Conservation (phyloP, 1,140 invertebrate species). For the Bathynomus jamesi region DNA sequence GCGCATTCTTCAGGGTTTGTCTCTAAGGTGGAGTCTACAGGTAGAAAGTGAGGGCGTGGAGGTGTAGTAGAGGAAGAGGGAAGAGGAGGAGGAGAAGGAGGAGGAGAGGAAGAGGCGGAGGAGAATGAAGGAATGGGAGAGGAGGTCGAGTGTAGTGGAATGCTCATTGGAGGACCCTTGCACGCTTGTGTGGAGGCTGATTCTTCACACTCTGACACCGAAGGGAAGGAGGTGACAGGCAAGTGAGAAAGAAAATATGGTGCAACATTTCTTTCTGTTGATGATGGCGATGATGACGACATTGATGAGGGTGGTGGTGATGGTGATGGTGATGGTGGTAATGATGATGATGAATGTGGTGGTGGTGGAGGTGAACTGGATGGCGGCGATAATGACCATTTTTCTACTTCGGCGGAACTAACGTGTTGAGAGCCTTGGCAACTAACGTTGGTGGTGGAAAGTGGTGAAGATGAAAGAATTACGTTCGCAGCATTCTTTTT, state of each 20-base stretch:
- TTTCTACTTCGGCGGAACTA: background rate
- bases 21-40: conserved; percentile 12
- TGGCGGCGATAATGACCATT: background rate
- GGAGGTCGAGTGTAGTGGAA: background rate
- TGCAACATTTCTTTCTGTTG: background rate
- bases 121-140: background rate
- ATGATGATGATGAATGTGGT: background rate
- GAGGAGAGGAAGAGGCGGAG: background rate
- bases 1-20: conserved; percentile 21
- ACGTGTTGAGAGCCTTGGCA: background rate
- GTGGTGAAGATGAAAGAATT: background rate
- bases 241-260: background rate
- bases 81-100: background rate
- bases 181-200: conserved; percentile 3
- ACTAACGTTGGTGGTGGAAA: background rate
- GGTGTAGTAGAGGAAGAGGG: conserved; percentile 10
- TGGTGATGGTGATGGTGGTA: background rate
- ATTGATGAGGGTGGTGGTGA: background rate
- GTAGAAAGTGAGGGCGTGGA: conserved; percentile 18
- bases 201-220: conserved; percentile 1
- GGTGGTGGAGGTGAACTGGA: background rate
- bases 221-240: conserved; percentile 4
- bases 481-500: background rate
- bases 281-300: background rate
- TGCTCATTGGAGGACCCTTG: conserved; percentile 4